Evolutionary conservation across 2,113 vertebrate genomes (phyloP).

Genomic region (Melospiza georgiana): DNA sequence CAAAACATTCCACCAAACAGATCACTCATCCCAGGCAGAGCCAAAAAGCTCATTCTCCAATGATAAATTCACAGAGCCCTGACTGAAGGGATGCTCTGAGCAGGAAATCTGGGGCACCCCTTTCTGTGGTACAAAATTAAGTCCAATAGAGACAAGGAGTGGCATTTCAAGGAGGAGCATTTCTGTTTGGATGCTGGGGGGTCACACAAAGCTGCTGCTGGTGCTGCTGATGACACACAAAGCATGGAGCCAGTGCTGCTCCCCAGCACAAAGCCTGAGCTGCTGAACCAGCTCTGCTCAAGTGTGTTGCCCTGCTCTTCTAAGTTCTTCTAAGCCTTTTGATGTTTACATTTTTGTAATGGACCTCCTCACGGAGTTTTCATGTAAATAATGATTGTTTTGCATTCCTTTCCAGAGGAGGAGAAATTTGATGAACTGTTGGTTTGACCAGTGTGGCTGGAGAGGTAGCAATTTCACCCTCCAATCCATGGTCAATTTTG

Average conservation of each 20-base stretch:
- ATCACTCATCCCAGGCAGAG: neutral
- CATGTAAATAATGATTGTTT: no score
- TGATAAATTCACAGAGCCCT: neutral
- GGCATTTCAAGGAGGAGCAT: neutral
- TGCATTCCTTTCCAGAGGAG: no score
- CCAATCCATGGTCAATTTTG: no score
- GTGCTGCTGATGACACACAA: neutral
- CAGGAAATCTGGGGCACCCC: neutral
- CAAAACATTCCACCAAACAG: neutral
- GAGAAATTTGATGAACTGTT: no score
- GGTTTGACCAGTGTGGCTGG: no score
- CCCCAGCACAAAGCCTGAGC: neutral
- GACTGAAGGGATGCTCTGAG: fast-evolving
- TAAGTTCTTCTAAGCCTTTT: no score
- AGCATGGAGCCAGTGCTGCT: neutral
- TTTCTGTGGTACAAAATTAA: neutral
- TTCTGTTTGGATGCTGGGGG: neutral
- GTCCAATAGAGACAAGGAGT: neutral
- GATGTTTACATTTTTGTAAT: no score
- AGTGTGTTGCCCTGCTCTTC: neutral
- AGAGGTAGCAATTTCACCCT: no score
- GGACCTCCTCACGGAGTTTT: no score
- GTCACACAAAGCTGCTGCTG: neutral
- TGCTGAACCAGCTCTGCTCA: neutral
- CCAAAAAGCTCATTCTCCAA: neutral